Evolutionary conservation across 2,888 invertebrate species (phyloP), one percentile per base, ranked within the genome.

Genomic region (Amorpha juglandis): DNA sequence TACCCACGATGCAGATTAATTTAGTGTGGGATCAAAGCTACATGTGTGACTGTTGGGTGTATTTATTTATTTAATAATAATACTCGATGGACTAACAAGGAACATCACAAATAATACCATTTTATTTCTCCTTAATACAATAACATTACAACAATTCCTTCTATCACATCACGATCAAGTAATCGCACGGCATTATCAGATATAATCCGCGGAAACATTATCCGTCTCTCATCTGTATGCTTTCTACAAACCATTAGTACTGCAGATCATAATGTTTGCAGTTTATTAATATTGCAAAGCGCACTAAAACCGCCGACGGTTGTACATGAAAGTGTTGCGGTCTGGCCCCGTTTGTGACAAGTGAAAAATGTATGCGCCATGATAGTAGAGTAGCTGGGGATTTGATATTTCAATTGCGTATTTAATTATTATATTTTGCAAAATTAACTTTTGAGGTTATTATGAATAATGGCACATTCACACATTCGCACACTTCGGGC

Each of bases 261-360:
- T 48, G 55, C 21, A 21, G 55, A 63, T 63, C 47, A 63, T 63
- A 65, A 55, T 64, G 55, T 47, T 19, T 45, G 35, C 35, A 42
- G 42, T 64, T 64, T 58, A 64, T 64, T 64, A 33, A 58, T 55
- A 64, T 16, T 64, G 45, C 53, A 64, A 21, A 9, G 55, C 47
- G 35, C 64, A 50, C 48, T 58, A 58, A 65, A 48, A 35, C 19
- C 14, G 19, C 38, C 21, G 35, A 33, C 55, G 64, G 55, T 42
- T 42, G 14, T 38, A 48, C 55, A 47, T 33, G 51, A 45, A 33
- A 58, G 47, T 45, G 55, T 55, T 55, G 38, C 19, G 58, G 58
- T 19, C 42, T 55, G 42, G 19, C 42, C 58, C 58, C 38, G 42
- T 58, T 58, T 19, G 19, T 14, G 47, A 48, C 33, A 47, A 63